Evolutionary conservation across 1,140 invertebrate genomes (phyloP).

Genomic region (Drosophila lacteicornis): DNA sequence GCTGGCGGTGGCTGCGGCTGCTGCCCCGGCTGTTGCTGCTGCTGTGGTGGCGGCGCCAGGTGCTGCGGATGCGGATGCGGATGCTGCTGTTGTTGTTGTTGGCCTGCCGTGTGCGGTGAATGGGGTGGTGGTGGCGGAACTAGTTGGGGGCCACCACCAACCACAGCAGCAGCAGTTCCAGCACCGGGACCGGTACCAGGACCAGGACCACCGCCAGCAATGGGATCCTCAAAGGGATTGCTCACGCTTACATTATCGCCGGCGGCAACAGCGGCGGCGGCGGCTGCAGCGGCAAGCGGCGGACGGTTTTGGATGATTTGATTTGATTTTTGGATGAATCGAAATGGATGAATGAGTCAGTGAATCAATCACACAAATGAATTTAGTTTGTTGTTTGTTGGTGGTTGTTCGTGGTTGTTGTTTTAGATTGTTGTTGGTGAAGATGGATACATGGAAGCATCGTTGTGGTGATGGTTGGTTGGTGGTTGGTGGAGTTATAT

Average conservation of each 20-base stretch:
- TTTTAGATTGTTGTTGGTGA: constrained; percentile 41
- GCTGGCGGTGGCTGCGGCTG: constrained; percentile 47
- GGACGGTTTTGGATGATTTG: constrained; percentile 52
- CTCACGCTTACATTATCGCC: constrained; percentile 91
- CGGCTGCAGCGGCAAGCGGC: constrained; percentile 20
- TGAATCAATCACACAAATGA: constrained; percentile 66
- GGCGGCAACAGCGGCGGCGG: constrained; percentile 74
- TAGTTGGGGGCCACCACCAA: constrained; percentile 38
- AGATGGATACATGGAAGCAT: constrained; percentile 48
- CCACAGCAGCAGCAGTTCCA: constrained; percentile 60
- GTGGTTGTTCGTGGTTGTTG: constrained; percentile 22
- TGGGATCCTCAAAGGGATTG: constrained; percentile 93
- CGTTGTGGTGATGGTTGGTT: constrained; percentile 49
- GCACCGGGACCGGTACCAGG: constrained; percentile 39
- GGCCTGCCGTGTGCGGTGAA: constrained; percentile 66
- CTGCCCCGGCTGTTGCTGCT: constrained; percentile 41
- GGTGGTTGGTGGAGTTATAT: constrained; percentile 51
- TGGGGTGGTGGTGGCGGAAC: constrained; percentile 66
- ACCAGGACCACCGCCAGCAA: constrained; percentile 69
- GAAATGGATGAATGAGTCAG: constrained; percentile 79
- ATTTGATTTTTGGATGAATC: constrained; percentile 54
- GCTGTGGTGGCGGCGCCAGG: constrained; percentile 35
- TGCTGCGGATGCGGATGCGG: constrained; percentile 50
- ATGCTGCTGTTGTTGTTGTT: constrained; percentile 42
- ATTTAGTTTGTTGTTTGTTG: constrained; percentile 37